Base-by-base conservation (phyloP, 2,888 invertebrate species). In the Drosophila mimetica region DNA sequence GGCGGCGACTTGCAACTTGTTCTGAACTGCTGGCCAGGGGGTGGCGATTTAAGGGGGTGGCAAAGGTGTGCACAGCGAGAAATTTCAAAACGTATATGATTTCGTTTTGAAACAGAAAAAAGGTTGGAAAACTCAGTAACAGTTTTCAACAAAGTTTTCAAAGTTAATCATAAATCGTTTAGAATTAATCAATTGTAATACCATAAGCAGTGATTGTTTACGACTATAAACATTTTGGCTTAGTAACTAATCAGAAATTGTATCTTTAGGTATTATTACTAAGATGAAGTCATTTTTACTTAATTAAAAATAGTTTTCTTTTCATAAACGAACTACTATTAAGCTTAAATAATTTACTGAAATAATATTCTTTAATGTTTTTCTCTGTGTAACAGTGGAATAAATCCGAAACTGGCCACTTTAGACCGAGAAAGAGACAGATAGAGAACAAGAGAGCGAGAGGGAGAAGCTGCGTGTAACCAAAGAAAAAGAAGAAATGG, bases 1-100 rank as follows among this genome's bases (percentile, higher is more conserved):
- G 63, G 64, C 80, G 73, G 67, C 80, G 73, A 71, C 60, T 80
- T 77, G 59, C 74, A 80, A 77, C 80, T 84, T 80, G 76, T 82
- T 79, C 82, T 74, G 64, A 48, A 44, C 44, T 34, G 18, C 71
- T 36, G 64, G 69, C 34, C 13, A 14, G 51, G 46, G 44, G 69
- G 47, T 37, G 67, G 34, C 18, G 52, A 37, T n/a, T 25, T 44
- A 50, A 28, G 75, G 57, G 36, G 54, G 28, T 32, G 48, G 48
- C 9, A 6, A 34, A 8, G 28, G 13, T 16, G 18, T 20, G 8
- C 55, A 57, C 54, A 8, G 25, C 2, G 1, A 54, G 18, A 25
- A 53, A 36, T 1, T 11, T 2, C 1, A 8, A 14, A 11, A 14
- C 4, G n/a, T 13, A 16, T n/a, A 9, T 11, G 1, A 9, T 11